phyloP scores from a whole-genome alignment of 2,888 invertebrate genomes.

The Trimorus sp. region DNA sequence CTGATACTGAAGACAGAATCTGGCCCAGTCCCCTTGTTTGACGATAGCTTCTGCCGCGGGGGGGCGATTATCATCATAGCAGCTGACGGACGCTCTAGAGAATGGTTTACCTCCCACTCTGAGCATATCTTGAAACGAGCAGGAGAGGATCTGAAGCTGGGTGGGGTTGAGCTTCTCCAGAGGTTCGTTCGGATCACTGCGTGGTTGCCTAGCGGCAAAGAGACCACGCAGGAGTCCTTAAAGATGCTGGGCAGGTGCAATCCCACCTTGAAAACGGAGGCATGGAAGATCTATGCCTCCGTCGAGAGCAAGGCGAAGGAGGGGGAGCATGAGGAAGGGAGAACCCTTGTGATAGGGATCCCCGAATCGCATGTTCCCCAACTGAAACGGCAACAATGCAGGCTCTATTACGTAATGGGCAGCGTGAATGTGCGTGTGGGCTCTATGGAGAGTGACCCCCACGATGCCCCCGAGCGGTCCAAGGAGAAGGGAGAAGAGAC shows the following conservation, averaged over 20 bases:
- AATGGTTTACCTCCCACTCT: too few relatives aligned
- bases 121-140: too few relatives aligned
- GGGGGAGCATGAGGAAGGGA: neutral
- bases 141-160: too few relatives aligned
- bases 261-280: slow-evolving; percentile 3
- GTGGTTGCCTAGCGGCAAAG: neutral
- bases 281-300: neutral
- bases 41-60: too few relatives aligned
- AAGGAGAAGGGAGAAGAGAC: too few relatives aligned
- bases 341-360: neutral
- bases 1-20: too few relatives aligned
- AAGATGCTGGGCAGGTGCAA: neutral
- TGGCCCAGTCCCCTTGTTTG: too few relatives aligned
- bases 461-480: too few relatives aligned
- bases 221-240: neutral
- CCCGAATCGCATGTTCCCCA: neutral
- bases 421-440: neutral
- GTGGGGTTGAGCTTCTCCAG: neutral
- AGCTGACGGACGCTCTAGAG: too few relatives aligned
- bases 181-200: neutral
- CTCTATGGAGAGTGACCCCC: too few relatives aligned
- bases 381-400: neutral
- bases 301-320: neutral
- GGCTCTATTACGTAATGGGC: neutral
- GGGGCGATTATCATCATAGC: too few relatives aligned